Base-by-base conservation (phyloP, 2,888 invertebrate genomes). In the Ceriagrion tenellum region DNA sequence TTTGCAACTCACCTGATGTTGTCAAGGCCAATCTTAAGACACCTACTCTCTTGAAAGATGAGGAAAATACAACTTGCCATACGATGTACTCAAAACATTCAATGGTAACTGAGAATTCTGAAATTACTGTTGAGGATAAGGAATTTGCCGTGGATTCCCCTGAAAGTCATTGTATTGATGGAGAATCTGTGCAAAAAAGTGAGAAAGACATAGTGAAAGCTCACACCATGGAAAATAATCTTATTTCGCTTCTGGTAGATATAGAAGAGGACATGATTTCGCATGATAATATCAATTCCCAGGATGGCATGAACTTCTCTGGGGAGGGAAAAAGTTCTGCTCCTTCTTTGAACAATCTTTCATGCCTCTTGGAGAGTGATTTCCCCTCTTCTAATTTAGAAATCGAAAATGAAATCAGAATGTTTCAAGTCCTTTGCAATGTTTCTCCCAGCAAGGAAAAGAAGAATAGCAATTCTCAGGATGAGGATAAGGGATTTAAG, bases 241-340 rank as follows among this genome's bases (percentile, higher is more conserved):
- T 93, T 23, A 55, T 47, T n/a, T 47, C 93, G n/a, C 23, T 93
- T n/a, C 63, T 69, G 20, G 63, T 47, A n/a, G 93, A 93, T 26
- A 13, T 93, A 16, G 69, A 69, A 55, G 63, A 93, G 55, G 69
- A 93, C 12, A 63, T 69, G 47, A 74, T 47, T 47, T 40, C 47
- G 40, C 12, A 3, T 18, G 3, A 16, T 55, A 47, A 47, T 10
- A 26, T 4, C n/a, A 23, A 93, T 13, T n/a, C 20, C 2, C 20
- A 16, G 3, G n/a, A 26, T 93, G 93, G n/a, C 26, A 4, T 26
- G 26, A 81, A 81, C 16, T 69, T 26, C n/a, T 69, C 69, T 26
- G 26, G 55, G 1, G 8, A 23, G 0, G 55, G 55, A 89, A 55
- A 89, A 47, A n/a, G 18, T 89, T 26, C 55, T n/a, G 0, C 35